phyloP scores from a whole-genome alignment of 1,140 invertebrate species.

The Cecropterus lyciades region DNA sequence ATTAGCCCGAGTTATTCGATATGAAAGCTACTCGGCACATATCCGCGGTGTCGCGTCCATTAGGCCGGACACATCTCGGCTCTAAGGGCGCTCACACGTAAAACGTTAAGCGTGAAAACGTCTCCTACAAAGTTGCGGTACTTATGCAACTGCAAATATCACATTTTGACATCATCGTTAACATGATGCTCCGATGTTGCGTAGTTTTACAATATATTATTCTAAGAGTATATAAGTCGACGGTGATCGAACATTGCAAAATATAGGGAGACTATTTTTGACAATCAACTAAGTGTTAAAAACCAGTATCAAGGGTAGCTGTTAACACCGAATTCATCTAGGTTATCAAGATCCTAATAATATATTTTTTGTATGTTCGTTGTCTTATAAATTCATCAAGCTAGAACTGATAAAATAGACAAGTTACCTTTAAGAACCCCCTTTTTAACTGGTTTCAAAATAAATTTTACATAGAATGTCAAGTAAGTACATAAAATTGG shows the following conservation, averaged over 20 bases:
- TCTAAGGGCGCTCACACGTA: slow-evolving; percentile 21
- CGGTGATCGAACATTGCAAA: slow-evolving; percentile 9
- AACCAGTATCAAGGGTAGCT: slow-evolving; percentile 26
- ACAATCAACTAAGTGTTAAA: not conserved
- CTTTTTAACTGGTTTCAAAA: slow-evolving; percentile 22
- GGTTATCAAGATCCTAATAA: slow-evolving; percentile 54
- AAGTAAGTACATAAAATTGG: not conserved
- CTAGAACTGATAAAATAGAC: slow-evolving; percentile 42
- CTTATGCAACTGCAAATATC: slow-evolving; percentile 38
- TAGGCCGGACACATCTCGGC: slow-evolving; percentile 1
- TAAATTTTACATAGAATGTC: too few species aligned
- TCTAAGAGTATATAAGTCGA: slow-evolving; percentile 31
- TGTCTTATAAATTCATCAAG: slow-evolving; percentile 70
- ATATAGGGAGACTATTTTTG: not conserved
- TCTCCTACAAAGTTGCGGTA: slow-evolving; percentile 30
- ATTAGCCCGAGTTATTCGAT: slow-evolving; percentile 39
- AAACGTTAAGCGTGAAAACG: slow-evolving; percentile 34
- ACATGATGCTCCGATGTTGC: slow-evolving; percentile 29
- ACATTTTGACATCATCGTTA: slow-evolving; percentile 31
- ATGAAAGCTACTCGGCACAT: slow-evolving; percentile 32
- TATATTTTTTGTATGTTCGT: slow-evolving; percentile 71
- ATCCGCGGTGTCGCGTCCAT: slow-evolving; percentile 11
- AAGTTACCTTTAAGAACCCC: slow-evolving; percentile 27
- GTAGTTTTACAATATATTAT: slow-evolving; percentile 34
- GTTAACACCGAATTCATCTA: slow-evolving; percentile 32